phyloP scores from a whole-genome alignment of 92 coral and sea anemone genomes.

The Porites evermanni region DNA sequence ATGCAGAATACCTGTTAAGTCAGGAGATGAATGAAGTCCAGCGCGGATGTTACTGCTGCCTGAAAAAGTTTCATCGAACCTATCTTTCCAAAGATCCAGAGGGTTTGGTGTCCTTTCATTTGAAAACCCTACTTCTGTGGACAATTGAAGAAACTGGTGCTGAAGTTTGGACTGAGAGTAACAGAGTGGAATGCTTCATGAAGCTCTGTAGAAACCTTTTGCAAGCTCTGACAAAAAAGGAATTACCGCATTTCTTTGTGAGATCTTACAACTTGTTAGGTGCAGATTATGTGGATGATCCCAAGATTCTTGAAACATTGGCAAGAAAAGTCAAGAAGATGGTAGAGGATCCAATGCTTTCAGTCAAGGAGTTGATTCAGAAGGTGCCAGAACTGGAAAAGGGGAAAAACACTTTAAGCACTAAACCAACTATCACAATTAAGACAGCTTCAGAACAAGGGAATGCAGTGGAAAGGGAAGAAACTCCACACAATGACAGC shows the following conservation, averaged over 20 bases:
- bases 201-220: slow-evolving; percentile 63
- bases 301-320: slow-evolving; percentile 47
- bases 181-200: slow-evolving; percentile 66
- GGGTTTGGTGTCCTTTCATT: slow-evolving; percentile 66
- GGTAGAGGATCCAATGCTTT: slow-evolving; percentile 53
- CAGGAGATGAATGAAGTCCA: slow-evolving; percentile 69
- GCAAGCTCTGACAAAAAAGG: slow-evolving; percentile 56
- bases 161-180: slow-evolving; percentile 71
- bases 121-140: slow-evolving; percentile 74
- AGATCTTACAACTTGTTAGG: slow-evolving; percentile 65
- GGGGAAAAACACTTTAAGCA: too few relatives aligned
- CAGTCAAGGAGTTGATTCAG: slow-evolving; percentile 30
- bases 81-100: slow-evolving; percentile 45
- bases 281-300: slow-evolving; percentile 51
- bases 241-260: slow-evolving; percentile 73
- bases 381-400: background rate
- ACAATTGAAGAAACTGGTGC: slow-evolving; percentile 62
- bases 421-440: too few relatives aligned
- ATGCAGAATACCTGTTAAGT: slow-evolving; percentile 68
- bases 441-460: too few relatives aligned
- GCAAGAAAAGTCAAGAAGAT: slow-evolving; percentile 63
- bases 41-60: slow-evolving; percentile 80
- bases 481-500: too few relatives aligned
- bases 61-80: slow-evolving; percentile 63
- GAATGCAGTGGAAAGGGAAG: too few relatives aligned